Conservation (phyloP, 1,140 invertebrate species). For the Phymorhynchus buccinoides region DNA sequence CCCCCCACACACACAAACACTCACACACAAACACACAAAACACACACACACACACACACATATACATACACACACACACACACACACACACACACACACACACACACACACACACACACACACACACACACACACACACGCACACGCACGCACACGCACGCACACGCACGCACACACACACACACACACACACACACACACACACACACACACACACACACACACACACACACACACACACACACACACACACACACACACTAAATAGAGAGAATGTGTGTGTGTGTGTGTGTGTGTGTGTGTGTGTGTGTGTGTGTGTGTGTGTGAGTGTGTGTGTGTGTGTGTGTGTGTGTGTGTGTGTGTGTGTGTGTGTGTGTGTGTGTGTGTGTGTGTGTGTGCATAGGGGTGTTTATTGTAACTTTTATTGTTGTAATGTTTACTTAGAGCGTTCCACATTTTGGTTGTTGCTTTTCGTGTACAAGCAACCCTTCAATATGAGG, state of each 20-base stretch:
- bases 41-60: no score
- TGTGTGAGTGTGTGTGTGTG: neutral
- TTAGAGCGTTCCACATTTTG: no score
- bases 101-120: neutral
- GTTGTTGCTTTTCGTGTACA: no score
- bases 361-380: neutral
- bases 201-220: neutral
- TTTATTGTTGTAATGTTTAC: no score
- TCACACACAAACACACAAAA: no score
- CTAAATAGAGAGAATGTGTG: neutral
- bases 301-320: neutral
- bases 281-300: neutral
- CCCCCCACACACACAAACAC: no score
- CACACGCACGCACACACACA: neutral
- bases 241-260: slow-evolving; percentile 4
- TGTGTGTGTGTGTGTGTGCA: neutral
- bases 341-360: neutral
- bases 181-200: neutral
- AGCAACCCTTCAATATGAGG: no score
- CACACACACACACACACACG: neutral
- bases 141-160: neutral
- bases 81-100: neutral
- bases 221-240: neutral
- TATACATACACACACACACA: no score
- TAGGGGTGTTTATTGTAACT: no score